These are phyloP conservation scores for Busseola fusca DNA, from an alignment of 2,888 invertebrate species.

Conservation along the genomic window DNA sequence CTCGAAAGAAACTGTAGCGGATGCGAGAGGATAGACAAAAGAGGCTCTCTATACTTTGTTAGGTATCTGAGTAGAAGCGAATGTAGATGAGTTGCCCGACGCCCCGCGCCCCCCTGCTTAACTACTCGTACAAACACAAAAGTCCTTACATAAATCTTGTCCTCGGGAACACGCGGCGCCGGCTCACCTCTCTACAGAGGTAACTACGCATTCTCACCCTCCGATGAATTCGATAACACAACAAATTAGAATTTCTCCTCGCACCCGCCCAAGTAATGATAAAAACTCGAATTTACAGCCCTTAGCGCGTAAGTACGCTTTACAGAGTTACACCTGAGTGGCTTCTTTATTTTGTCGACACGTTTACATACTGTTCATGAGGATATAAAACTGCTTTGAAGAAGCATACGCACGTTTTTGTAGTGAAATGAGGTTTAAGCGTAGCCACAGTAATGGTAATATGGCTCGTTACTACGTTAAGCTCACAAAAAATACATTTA, in stretches of 20 bases:
- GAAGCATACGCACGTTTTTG: conserved; percentile 46
- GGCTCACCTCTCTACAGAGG: conserved; percentile 76
- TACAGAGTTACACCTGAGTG: conserved; percentile 75
- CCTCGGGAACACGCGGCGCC: conserved; percentile 81
- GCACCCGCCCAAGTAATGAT: conserved; percentile 71
- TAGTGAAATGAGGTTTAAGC: conserved; percentile 44
- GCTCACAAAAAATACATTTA: conserved; percentile 26
- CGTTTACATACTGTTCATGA: conserved; percentile 69
- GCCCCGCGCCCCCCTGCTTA: conserved; percentile 77
- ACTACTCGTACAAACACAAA: conserved; percentile 88
- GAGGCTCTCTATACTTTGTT: conserved; percentile 81
- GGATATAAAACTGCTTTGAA: conserved; percentile 56
- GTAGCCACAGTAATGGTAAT: conserved; percentile 36
- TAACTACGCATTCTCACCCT: conserved; percentile 77
- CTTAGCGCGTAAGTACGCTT: conserved; percentile 73
- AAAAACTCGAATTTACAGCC: conserved; percentile 75
- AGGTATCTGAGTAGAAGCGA: conserved; percentile 83
- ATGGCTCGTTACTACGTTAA: conserved; percentile 20
- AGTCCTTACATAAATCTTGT: conserved; percentile 89
- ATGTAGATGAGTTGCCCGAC: conserved; percentile 84
- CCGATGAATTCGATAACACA: conserved; percentile 82
- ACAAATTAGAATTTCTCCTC: conserved; percentile 79
- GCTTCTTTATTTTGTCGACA: conserved; percentile 76
- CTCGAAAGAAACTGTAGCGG: conserved; percentile 83
- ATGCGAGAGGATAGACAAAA: conserved; percentile 85